A percentile compares a stretch with the other conserved stretches of the same genome.
phyloP scores from a whole-genome alignment of 2,113 vertebrate genomes.

The Nycticryphes semicollaris region DNA sequence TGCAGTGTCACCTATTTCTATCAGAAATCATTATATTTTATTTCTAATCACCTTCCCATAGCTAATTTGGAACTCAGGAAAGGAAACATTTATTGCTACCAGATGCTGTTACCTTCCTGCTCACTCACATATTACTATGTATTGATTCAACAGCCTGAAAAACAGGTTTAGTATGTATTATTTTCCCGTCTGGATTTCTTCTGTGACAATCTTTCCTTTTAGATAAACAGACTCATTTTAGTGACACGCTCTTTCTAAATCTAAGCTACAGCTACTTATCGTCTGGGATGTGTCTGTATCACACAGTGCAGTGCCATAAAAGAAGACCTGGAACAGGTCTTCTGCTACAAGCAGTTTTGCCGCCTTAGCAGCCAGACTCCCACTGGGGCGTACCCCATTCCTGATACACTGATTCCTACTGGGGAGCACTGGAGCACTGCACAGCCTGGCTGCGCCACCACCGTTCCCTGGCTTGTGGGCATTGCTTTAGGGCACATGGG shows the following conservation, averaged over 20 bases:
- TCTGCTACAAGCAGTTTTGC: neutral
- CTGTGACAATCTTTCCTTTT: neutral
- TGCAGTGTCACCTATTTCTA: slow-evolving; percentile 19
- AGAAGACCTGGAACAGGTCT: accelerated
- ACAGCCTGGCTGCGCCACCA: accelerated
- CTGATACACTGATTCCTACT: neutral
- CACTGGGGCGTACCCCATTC: accelerated
- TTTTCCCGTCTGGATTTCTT: slow-evolving; percentile 15
- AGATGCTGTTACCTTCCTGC: slow-evolving; percentile 59
- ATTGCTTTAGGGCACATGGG: neutral
- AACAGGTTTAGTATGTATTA: slow-evolving; percentile 7
- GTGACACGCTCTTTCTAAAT: neutral
- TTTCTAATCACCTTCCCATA: slow-evolving; percentile 49
- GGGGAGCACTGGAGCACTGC: neutral
- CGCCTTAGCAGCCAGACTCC: accelerated
- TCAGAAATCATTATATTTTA: slow-evolving; percentile 48
- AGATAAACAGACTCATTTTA: neutral
- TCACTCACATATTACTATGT: slow-evolving; percentile 3
- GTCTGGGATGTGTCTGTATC: neutral
- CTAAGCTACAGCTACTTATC: neutral
- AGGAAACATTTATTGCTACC: slow-evolving; percentile 50
- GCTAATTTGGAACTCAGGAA: slow-evolving; percentile 53
- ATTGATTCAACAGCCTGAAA: slow-evolving; percentile 13
- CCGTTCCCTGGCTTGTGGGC: neutral
- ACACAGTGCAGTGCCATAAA: accelerated